Conservation (phyloP, 2,888 invertebrate genomes). For the Conus canariensis region DNA sequence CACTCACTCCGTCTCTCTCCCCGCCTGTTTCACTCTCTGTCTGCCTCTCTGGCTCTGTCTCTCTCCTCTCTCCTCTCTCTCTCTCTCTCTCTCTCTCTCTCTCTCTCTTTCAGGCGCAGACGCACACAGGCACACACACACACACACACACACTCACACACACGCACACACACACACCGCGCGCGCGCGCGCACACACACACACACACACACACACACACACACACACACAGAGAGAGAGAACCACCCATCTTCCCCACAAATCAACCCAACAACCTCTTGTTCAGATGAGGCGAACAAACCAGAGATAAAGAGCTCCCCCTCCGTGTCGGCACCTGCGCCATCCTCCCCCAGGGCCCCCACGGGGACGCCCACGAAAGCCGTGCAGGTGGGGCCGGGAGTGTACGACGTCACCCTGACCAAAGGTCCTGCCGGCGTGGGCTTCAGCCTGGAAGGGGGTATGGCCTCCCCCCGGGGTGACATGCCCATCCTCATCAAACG, state of each 20-base stretch:
- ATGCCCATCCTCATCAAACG: constrained; percentile 93
- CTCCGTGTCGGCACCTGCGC: background rate
- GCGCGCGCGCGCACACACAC: no score
- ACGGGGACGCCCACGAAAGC: background rate
- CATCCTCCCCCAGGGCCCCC: background rate
- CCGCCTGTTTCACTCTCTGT: background rate
- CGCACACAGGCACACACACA: background rate
- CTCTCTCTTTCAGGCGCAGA: no score
- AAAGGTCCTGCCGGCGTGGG: constrained; percentile 92
- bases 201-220: no score
- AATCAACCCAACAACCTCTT: no score
- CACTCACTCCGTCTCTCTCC: no score
- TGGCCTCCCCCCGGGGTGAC: constrained; percentile 93
- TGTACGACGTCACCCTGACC: constrained; percentile 82
- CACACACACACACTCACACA: no score
- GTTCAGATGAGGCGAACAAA: background rate
- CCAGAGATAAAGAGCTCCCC: no score
- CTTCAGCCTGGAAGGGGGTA: constrained; percentile 95
- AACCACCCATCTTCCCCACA: no score
- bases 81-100: background rate
- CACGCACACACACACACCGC: no score
- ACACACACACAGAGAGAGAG: no score
- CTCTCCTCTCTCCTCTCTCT: background rate
- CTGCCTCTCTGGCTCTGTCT: background rate
- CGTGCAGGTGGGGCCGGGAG: constrained; percentile 25